Evolutionary conservation across 2,888 invertebrate genomes (phyloP).

Genomic region (Acrocera orbiculus): DNA sequence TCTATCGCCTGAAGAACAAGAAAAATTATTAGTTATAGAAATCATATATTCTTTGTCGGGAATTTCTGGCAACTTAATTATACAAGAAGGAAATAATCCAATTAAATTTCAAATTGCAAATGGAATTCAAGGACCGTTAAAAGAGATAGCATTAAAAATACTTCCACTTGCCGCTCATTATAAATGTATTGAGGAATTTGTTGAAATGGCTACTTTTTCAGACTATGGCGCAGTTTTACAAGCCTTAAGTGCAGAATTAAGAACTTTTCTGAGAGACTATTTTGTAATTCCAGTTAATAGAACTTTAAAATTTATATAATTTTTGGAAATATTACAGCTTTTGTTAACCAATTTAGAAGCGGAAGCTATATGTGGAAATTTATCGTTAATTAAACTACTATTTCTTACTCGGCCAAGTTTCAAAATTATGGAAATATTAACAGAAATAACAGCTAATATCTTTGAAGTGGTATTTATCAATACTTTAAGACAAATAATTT

Average conservation of each 20-base stretch:
- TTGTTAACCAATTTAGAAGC: slow-evolving; percentile 72
- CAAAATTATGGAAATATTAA: slow-evolving; percentile 66
- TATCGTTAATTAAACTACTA: slow-evolving; percentile 76
- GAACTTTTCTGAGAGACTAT: slow-evolving; percentile 63
- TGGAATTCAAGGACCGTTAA: slow-evolving; percentile 52
- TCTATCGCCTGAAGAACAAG: slow-evolving; percentile 61
- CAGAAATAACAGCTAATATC: too few relatives aligned
- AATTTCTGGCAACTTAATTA: slow-evolving; percentile 48
- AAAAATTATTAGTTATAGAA: slow-evolving; percentile 66
- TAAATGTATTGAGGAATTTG: slow-evolving; percentile 69
- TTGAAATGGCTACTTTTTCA: slow-evolving; percentile 37
- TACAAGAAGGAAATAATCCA: slow-evolving; percentile 37
- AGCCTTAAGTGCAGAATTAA: slow-evolving; percentile 71
- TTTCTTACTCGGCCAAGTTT: slow-evolving; percentile 78
- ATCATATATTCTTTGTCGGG: slow-evolving; percentile 63
- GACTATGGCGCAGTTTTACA: slow-evolving; percentile 72
- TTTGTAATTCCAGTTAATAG: slow-evolving; percentile 49
- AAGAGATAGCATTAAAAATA: slow-evolving; percentile 35
- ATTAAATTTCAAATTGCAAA: slow-evolving; percentile 50
- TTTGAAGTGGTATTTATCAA: too few relatives aligned
- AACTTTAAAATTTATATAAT: not conserved
- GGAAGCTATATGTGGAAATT: slow-evolving; percentile 48
- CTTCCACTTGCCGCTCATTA: slow-evolving; percentile 76
- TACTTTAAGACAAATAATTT: too few relatives aligned
- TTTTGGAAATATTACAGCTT: slow-evolving; percentile 14